Percentiles rank a stretch among this genome's conserved stretches.
Evolutionary conservation across 2,797 vertebrate species (phyloP).

Genomic region (Platalea minor): DNA sequence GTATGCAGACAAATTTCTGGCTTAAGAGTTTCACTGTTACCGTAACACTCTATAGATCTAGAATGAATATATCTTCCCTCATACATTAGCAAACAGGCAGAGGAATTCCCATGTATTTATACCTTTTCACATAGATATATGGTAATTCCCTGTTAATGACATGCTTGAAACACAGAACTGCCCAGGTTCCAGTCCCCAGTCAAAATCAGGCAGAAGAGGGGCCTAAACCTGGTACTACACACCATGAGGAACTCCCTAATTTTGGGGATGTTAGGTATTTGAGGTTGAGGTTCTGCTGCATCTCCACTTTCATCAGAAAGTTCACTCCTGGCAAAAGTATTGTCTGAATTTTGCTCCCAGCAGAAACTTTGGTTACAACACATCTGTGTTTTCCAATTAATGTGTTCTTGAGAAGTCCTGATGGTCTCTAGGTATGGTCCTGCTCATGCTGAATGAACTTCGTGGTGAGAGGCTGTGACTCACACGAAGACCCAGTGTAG

Average conservation of each 20-base stretch:
- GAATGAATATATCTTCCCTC: background rate
- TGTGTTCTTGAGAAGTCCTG: background rate
- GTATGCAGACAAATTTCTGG: background rate
- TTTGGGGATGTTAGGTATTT: background rate
- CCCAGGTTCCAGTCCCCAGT: background rate
- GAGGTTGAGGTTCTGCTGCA: background rate
- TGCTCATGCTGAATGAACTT: background rate
- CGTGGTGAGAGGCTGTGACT: background rate
- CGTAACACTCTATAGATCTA: background rate
- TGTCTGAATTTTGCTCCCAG: background rate
- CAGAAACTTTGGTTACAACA: background rate
- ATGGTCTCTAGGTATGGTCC: background rate
- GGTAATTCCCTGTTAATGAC: background rate
- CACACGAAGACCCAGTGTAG: rapidly evolving
- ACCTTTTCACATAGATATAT: background rate
- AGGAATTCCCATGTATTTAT: background rate
- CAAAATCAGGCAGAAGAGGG: background rate
- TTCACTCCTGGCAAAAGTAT: background rate
- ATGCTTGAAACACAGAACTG: background rate
- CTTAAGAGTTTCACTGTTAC: background rate
- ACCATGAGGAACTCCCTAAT: background rate
- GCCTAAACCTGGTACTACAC: background rate
- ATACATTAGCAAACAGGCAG: background rate
- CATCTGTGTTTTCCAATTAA: background rate
- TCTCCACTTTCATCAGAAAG: background rate